These are phyloP conservation scores for Neoarius graeffei DNA, from an alignment of 2,113 vertebrate species.

Conservation along the genomic window DNA sequence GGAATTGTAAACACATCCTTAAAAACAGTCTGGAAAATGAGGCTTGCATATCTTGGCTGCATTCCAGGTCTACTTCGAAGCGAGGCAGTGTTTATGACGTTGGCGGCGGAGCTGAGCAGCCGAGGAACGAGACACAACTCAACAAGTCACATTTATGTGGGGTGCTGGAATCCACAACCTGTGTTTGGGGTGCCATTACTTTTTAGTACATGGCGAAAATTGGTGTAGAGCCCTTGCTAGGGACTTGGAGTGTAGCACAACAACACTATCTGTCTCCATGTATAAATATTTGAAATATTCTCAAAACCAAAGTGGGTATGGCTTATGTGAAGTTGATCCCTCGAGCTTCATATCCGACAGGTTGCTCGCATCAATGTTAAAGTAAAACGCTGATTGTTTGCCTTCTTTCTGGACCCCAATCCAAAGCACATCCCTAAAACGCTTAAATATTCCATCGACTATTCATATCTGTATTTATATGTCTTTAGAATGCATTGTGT, in stretches of 20 bases:
- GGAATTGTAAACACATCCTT: background rate
- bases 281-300: background rate
- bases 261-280: background rate
- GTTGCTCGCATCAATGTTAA: background rate
- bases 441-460: background rate
- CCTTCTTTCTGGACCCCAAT: background rate
- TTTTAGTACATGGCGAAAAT: background rate
- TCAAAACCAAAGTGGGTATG: background rate
- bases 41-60: background rate
- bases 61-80: background rate
- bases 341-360: background rate
- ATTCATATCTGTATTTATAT: background rate
- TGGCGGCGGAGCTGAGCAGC: background rate
- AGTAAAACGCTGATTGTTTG: background rate
- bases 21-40: background rate
- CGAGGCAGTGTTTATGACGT: background rate
- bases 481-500: background rate
- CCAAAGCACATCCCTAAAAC: background rate
- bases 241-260: background rate
- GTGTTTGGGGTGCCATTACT: background rate
- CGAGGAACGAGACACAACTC: background rate
- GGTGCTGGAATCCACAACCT: background rate
- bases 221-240: background rate
- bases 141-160: background rate
- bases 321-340: background rate